Base-by-base conservation (phyloP, 1,140 invertebrate species). In the Caerostris extrusa region DNA sequence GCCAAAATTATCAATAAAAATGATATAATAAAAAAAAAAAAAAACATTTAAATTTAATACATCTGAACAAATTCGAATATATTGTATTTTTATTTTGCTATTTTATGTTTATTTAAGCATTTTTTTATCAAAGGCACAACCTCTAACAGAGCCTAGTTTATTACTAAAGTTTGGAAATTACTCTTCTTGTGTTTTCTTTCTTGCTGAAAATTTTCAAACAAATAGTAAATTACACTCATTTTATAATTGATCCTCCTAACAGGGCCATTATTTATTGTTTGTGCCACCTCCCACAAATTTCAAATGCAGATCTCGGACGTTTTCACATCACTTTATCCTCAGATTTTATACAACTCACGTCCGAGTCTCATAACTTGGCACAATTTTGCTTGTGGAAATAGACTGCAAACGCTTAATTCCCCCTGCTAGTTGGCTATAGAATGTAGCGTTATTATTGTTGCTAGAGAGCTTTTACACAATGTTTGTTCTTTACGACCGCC, bases 401-500 rank as follows among this genome's bases (percentile, higher is more conserved):
- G 55, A 85, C 57, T 58, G 83, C 83, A 71, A 55, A 69, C n/a
- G 69, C 90, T 61, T 91, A 82, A 91, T 91, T 91, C 71, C 69
- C 69, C 90, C 61, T 14, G 90, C 56, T 85, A 85, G 67, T 69
- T 90, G 67, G 88, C 64, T 58, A 85, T 88, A 61, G 34, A 88
- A 17, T 64, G 88, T 17, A 50, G 71, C 58, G 50, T 91, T 91
- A 81, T 91, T 82, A 91, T 71, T 91, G 77, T 61, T 90, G 53
- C 88, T 77, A 71, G 56, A 90, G 61, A 64, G 56, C 58, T 61
- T 91, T 82, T 60, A 91, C 34, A 61, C 90, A 61, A 58, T 57
- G 69, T 82, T 82, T 71, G 88, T 91, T 91, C 90, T 91, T 91
- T 91, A 82, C 90, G 90, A 91, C 71, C 90, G 50, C 90, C 56